Evolutionary conservation across 2,797 vertebrate species (phyloP).

Genomic region (Hydrolagus colliei): DNA sequence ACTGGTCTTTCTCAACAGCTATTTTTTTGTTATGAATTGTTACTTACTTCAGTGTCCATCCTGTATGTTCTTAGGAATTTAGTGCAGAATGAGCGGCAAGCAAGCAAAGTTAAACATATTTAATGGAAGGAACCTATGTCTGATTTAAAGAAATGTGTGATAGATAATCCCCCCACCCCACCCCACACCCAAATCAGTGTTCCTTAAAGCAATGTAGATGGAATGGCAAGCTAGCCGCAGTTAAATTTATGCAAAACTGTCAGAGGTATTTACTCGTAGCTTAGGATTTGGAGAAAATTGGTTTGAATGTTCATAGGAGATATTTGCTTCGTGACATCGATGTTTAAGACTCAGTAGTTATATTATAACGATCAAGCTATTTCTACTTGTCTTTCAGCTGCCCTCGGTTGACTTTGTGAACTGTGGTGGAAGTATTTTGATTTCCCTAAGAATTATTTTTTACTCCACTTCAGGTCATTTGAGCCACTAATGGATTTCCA

Average conservation of each 20-base stretch:
- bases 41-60: too few relatives aligned
- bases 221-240: background rate
- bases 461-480: constrained; percentile 34
- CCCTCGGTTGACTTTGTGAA: constrained; percentile 4
- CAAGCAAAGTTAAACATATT: background rate
- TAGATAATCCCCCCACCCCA: background rate
- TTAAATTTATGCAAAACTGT: background rate
- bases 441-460: constrained; percentile 37
- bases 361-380: background rate
- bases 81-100: too few relatives aligned
- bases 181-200: background rate
- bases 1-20: too few relatives aligned
- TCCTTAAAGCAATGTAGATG: background rate
- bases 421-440: background rate
- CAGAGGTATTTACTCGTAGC: background rate
- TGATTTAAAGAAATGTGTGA: background rate
- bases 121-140: background rate
- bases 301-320: background rate
- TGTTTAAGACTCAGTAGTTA: background rate
- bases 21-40: too few relatives aligned
- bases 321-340: background rate
- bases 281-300: background rate
- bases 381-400: constrained; percentile 12
- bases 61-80: too few relatives aligned
- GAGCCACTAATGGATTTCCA: constrained; percentile 43